A percentile compares a stretch with the other conserved stretches of the same genome.
These are phyloP conservation scores for Petrophora chlorosata DNA, from an alignment of 2,888 invertebrate genomes.

Conservation along the genomic window DNA sequence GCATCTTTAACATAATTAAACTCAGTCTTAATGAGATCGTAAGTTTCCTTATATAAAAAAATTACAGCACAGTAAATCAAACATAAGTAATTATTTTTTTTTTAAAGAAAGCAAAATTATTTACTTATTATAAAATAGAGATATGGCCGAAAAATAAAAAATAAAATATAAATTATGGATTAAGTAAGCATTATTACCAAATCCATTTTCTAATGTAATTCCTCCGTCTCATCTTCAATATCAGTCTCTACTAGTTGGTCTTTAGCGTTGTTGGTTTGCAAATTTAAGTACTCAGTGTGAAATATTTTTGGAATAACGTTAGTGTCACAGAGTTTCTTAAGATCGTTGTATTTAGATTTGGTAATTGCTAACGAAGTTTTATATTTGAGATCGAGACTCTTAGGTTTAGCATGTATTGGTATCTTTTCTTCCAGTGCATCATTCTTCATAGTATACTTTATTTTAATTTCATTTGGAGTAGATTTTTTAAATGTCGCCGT, in stretches of 20 bases:
- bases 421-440: not conserved
- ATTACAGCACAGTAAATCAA: too few relatives aligned
- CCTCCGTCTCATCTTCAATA: constrained; percentile 6
- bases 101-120: too few relatives aligned
- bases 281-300: constrained; percentile 18
- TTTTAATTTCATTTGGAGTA: not conserved
- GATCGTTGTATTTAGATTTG: constrained; percentile 17
- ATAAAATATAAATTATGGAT: too few relatives aligned
- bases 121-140: too few relatives aligned
- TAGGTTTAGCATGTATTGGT: not conserved
- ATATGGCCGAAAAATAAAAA: too few relatives aligned
- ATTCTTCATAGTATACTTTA: not conserved
- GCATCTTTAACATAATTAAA: too few relatives aligned
- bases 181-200: too few relatives aligned
- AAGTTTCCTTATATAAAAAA: too few relatives aligned
- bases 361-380: constrained; percentile 15
- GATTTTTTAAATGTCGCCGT: not conserved
- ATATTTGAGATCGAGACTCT: not conserved
- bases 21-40: too few relatives aligned
- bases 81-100: too few relatives aligned
- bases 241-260: constrained; percentile 15
- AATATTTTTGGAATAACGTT: constrained; percentile 22
- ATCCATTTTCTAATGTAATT: too few relatives aligned
- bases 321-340: constrained; percentile 26
- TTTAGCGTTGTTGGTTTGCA: constrained; percentile 4